Percentiles rank a stretch among this genome's conserved stretches.
Conservation (phyloP, 2,113 vertebrate genomes). For the Protobothrops mucrosquamatus region DNA sequence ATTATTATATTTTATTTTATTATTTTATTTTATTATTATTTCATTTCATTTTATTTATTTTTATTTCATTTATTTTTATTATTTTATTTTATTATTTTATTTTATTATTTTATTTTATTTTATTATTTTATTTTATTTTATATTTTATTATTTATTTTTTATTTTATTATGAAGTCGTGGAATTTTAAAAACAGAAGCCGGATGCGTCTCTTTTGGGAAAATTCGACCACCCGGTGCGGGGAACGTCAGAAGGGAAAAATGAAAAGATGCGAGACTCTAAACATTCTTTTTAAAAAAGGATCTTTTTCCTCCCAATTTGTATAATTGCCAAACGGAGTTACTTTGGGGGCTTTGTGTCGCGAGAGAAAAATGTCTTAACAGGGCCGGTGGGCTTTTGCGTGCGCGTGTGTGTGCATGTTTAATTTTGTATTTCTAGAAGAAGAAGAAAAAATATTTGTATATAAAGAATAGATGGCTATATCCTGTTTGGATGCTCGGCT, state of each 20-base stretch:
- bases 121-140: no score
- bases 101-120: no score
- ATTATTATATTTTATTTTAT: no score
- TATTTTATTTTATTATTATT: no score
- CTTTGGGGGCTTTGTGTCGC: not conserved
- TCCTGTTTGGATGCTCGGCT: not conserved
- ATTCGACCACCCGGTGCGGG: no score
- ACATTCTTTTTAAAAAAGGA: no score
- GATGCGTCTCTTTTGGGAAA: not conserved
- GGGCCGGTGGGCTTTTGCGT: not conserved
- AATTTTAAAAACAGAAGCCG: not conserved
- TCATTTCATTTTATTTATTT: no score
- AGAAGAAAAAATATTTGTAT: not conserved
- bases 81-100: no score
- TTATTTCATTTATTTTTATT: no score
- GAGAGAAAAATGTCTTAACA: not conserved
- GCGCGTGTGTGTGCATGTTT: not conserved
- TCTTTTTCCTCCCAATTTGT: not conserved
- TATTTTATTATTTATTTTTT: no score
- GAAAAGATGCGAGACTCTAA: not conserved
- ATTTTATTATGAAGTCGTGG: no score
- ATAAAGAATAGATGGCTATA: not conserved
- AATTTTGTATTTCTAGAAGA: slow-evolving; percentile 1
- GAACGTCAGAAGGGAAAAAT: not conserved
- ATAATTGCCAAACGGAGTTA: no score